Evolutionary conservation across 2,888 invertebrate genomes (phyloP), one percentile per base, ranked within the genome.

Genomic region (Polylopha cassiicola): DNA sequence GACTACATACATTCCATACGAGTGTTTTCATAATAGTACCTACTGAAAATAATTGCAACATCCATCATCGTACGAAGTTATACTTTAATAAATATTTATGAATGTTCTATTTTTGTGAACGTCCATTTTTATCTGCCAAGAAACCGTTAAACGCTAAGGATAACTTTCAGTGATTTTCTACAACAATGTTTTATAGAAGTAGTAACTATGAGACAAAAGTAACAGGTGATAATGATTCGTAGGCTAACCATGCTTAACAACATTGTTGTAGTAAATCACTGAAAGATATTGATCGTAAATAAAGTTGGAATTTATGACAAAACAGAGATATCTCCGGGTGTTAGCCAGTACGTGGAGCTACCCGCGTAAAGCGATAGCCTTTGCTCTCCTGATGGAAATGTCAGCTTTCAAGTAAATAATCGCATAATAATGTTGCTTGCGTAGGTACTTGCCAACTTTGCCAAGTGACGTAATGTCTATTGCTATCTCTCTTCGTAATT

Each of bases 221-320:
- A 53, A 58, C 59, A 64, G 61, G 57, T 48, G 50, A 53, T 48
- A 51, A 53, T 51, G 53, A 57, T 56, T 50, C 56, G 54, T 58
- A 50, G 50, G 55, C 53, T 50, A 53, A 52, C 52, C 49, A 51
- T 59, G 61, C 57, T 65, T 73, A 72, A 76, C 73, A 73, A 69
- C 65, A 58, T 67, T 73, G 74, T 71, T 66, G 55, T 52, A 55
- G 64, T 79, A 75, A 78, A 80, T 80, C 78, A 72, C 61, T 39
- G 43, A 47, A 53, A 65, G 73, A 76, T 76, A 78, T 74, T 70
- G 74, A 71, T 73, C 72, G 67, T 79, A 74, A 78, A 79, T 77
- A 78, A 70, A 65, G 58, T 63, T 51, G 65, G 65, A 60, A 75
- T 78, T 73, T 78, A 80, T 77, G 72, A 74, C 73, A 69, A 71